These are phyloP conservation scores for Terrapene triunguis DNA, from an alignment of 2,113 vertebrate genomes.

Conservation along the genomic window DNA sequence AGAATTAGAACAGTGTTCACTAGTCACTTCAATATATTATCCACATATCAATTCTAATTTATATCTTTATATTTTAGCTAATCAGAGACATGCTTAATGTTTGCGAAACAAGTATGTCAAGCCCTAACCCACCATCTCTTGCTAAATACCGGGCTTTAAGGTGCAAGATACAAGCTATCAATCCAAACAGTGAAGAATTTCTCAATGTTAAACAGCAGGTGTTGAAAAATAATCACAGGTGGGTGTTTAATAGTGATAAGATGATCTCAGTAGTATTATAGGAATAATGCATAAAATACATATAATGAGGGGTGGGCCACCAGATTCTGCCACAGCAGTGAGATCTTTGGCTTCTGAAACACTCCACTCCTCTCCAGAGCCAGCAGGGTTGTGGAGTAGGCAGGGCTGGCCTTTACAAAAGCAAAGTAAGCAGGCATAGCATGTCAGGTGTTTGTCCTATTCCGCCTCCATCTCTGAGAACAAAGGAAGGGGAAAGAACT, in stretches of 20 bases:
- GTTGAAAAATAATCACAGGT: slow-evolving; percentile 68
- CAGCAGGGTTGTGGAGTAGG: neutral
- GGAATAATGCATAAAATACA: neutral
- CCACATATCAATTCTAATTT: neutral
- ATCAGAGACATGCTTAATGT: slow-evolving; percentile 87
- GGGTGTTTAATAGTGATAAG: neutral
- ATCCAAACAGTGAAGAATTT: slow-evolving; percentile 78
- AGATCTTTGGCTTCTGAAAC: neutral
- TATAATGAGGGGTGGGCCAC: neutral
- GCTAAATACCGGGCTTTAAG: slow-evolving; percentile 88
- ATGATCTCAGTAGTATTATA: neutral
- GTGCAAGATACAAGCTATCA: slow-evolving; percentile 84
- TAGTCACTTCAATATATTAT: neutral
- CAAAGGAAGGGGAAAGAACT: neutral
- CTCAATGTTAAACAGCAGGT: slow-evolving; percentile 66
- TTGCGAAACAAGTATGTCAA: slow-evolving; percentile 81
- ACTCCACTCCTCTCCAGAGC: neutral
- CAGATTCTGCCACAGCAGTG: neutral
- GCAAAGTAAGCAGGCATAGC: neutral
- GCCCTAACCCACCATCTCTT: slow-evolving; percentile 76
- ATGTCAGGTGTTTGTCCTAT: neutral
- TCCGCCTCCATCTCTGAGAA: neutral
- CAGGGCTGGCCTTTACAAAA: neutral
- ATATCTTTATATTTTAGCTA: slow-evolving; percentile 75
- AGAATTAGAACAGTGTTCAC: neutral